Conservation (phyloP, 2,113 vertebrate genomes). For the Tapirus terrestris region DNA sequence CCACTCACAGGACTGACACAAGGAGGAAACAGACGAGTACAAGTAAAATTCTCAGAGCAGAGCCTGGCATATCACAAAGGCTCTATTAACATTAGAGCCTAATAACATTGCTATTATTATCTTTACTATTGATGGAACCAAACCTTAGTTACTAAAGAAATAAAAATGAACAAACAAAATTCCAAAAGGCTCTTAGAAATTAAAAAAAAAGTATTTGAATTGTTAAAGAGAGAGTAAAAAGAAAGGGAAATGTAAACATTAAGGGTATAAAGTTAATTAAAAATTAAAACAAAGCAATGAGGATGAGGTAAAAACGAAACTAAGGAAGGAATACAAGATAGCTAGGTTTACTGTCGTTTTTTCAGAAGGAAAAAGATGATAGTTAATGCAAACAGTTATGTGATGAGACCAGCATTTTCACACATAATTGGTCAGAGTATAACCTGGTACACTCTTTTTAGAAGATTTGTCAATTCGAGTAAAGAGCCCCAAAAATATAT, state of each 20-base stretch:
- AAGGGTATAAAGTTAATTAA: neutral
- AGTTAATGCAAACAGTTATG: neutral
- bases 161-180: constrained; percentile 28
- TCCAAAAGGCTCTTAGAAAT: neutral
- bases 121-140: neutral
- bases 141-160: neutral
- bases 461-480: neutral
- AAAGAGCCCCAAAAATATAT: constrained; percentile 8
- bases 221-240: neutral
- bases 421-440: neutral
- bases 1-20: neutral
- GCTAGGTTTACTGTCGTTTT: neutral
- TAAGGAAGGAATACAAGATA: neutral
- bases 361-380: neutral
- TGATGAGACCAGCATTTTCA: neutral
- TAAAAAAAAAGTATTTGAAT: neutral
- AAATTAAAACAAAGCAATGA: neutral
- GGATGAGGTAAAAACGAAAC: neutral
- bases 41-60: neutral
- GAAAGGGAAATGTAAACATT: neutral
- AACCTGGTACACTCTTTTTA: neutral
- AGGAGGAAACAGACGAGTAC: neutral
- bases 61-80: neutral
- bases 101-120: neutral
- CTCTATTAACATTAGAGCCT: neutral